phyloP scores from a whole-genome alignment of 2,113 vertebrate genomes.

The Tichodroma muraria region DNA sequence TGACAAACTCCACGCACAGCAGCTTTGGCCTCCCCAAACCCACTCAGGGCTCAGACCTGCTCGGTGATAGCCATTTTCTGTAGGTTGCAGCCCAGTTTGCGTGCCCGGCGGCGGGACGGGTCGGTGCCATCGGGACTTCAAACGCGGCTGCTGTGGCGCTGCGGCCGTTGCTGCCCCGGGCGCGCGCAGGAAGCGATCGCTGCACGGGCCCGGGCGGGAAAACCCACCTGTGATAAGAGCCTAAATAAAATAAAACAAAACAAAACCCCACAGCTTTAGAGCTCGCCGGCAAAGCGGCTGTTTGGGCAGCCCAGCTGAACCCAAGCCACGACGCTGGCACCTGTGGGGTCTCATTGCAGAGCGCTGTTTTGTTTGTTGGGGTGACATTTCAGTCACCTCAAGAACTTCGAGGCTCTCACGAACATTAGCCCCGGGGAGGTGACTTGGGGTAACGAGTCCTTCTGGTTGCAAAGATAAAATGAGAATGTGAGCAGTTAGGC shows the following conservation, averaged over 20 bases:
- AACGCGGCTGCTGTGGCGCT: not conserved
- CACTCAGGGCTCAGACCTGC: not conserved
- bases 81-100: not conserved
- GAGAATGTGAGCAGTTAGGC: not conserved
- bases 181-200: not conserved
- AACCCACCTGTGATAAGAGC: slow-evolving; percentile 22
- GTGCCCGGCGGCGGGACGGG: rapidly evolving
- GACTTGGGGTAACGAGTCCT: not conserved
- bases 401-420: not conserved
- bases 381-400: not conserved
- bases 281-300: not conserved
- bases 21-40: not conserved
- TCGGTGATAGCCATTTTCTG: not conserved
- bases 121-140: not conserved
- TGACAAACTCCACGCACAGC: not conserved
- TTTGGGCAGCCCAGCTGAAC: not conserved
- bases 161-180: slow-evolving; percentile 26
- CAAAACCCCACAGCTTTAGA: not conserved
- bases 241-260: not conserved
- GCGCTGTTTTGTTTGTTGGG: not conserved
- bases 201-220: not conserved
- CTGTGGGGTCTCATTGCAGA: rapidly evolving
- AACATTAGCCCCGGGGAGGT: not conserved
- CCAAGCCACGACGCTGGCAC: not conserved
- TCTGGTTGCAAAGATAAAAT: not conserved